These are phyloP conservation scores for Phortica okadai DNA, from an alignment of 2,888 invertebrate species.

Conservation along the genomic window DNA sequence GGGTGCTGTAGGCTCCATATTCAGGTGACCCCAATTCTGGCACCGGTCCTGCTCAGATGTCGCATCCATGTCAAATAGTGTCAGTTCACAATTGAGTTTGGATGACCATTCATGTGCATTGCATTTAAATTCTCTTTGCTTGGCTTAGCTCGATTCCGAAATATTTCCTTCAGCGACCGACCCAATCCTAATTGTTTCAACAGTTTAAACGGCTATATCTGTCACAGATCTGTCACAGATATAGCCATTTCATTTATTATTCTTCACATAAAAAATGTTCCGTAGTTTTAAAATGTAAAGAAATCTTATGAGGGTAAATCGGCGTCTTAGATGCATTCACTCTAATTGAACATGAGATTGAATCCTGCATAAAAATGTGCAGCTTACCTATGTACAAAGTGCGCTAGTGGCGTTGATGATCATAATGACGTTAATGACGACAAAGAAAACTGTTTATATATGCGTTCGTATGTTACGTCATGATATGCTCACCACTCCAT, in stretches of 20 bases:
- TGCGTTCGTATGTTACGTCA: neutral
- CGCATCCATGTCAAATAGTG: no score
- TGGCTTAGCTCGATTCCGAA: neutral
- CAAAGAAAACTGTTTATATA: neutral
- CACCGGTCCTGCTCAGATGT: no score
- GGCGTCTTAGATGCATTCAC: neutral
- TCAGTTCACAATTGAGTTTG: no score
- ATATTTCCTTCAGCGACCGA: neutral
- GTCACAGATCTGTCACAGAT: neutral
- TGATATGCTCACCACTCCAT: neutral
- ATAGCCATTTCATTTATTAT: no score
- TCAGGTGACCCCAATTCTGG: neutral
- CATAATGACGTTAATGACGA: constrained; percentile 46
- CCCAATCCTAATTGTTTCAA: no score
- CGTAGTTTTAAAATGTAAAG: no score
- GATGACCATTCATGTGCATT: neutral
- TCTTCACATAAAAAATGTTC: no score
- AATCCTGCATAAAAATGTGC: constrained; percentile 35
- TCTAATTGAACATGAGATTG: constrained; percentile 40
- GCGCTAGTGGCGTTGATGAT: constrained; percentile 22
- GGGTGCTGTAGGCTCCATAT: neutral
- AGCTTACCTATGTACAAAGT: neutral
- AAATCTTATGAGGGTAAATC: no score
- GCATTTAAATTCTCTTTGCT: constrained; percentile 13
- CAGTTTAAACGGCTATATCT: neutral